These are phyloP conservation scores for Galeopsomyia nigrocyanea DNA, from an alignment of 2,888 invertebrate species.

Conservation along the genomic window DNA sequence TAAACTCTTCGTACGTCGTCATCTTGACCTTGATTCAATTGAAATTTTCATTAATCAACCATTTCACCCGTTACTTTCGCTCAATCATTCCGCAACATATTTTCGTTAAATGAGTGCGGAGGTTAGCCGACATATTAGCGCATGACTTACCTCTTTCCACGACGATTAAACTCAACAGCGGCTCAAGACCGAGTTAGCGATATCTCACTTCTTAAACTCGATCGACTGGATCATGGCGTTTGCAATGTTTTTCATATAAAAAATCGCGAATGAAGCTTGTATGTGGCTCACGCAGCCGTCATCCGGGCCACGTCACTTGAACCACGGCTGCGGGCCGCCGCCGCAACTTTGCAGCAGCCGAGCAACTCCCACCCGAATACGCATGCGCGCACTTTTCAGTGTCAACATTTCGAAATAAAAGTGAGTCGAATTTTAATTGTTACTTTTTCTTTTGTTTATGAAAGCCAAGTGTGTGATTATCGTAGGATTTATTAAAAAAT, in stretches of 20 bases:
- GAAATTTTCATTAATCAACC: constrained; percentile 4
- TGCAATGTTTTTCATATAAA: background rate
- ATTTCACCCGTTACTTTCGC: background rate
- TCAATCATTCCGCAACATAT: too few species aligned
- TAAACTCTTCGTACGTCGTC: constrained; percentile 88
- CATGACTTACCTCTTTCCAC: background rate
- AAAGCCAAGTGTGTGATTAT: too few species aligned
- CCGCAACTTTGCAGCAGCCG: background rate
- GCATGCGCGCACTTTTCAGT: constrained; percentile 9
- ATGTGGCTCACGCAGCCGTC: constrained; percentile 49
- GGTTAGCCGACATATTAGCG: constrained; percentile 35
- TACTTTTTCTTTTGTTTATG: background rate
- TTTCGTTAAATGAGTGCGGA: background rate
- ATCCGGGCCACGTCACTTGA: constrained; percentile 59
- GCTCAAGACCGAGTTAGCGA: background rate
- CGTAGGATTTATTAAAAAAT: too few species aligned
- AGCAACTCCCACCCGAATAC: background rate
- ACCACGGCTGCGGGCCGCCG: background rate
- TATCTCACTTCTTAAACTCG: constrained; percentile 4
- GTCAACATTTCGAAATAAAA: background rate
- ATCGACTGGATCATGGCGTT: constrained; percentile 31
- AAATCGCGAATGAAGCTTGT: constrained; percentile 4
- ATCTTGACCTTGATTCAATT: constrained; percentile 69
- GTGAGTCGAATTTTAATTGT: background rate
- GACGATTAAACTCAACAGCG: background rate